phyloP scores from a whole-genome alignment of 2,888 invertebrate genomes.

The Mythimna ferrago region DNA sequence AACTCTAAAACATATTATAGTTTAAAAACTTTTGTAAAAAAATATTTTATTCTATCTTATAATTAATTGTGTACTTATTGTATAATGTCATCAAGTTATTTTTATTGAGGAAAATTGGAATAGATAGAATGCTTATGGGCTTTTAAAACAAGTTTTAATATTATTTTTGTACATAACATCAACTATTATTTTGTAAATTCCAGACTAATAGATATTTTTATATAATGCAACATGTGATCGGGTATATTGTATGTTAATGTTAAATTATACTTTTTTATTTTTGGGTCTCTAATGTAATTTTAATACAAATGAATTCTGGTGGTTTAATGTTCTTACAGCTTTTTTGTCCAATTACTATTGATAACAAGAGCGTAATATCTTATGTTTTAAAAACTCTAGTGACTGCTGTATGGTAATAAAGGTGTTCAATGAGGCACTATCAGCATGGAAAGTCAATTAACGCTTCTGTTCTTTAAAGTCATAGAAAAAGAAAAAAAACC shows the following conservation, averaged over 20 bases:
- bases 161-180: constrained; percentile 43
- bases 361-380: constrained; percentile 2
- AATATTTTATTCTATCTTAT: constrained; percentile 9
- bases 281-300: constrained; percentile 30
- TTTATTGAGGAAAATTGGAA: constrained; percentile 6
- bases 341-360: constrained; percentile 11
- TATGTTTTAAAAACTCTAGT: neutral
- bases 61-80: constrained; percentile 15
- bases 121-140: neutral
- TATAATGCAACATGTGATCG: constrained; percentile 43
- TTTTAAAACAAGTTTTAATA: constrained; percentile 19
- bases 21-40: neutral
- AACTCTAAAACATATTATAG: neutral
- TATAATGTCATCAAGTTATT: neutral
- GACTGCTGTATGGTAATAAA: neutral
- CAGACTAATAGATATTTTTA: constrained; percentile 42
- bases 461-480: neutral
- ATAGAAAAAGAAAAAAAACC: neutral
- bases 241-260: constrained; percentile 34
- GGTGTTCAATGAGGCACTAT: neutral
- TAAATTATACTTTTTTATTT: constrained; percentile 20
- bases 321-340: neutral
- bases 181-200: constrained; percentile 31
- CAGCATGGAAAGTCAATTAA: neutral
- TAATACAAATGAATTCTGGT: constrained; percentile 22